These are phyloP conservation scores for Leptinotarsa haldemani DNA, from an alignment of 2,888 invertebrate species.

Conservation along the genomic window DNA sequence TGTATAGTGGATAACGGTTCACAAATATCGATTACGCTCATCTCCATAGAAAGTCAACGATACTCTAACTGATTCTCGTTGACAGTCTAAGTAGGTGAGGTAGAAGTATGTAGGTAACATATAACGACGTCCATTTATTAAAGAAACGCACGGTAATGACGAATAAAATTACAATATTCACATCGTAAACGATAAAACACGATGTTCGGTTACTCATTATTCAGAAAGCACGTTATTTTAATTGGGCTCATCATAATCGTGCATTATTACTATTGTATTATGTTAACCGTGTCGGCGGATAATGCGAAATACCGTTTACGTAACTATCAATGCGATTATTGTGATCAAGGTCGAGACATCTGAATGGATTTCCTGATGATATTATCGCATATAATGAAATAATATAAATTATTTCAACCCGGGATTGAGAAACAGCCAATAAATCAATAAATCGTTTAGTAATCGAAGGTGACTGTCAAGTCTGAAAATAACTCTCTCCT, in stretches of 20 bases:
- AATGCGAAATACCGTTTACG: conserved; percentile 19
- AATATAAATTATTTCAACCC: not conserved
- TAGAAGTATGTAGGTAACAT: conserved; percentile 16
- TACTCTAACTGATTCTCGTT: conserved; percentile 7
- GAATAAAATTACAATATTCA: conserved; percentile 18
- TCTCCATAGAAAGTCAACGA: not conserved
- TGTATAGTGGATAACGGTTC: no score
- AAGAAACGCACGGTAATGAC: conserved; percentile 3
- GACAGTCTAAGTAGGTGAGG: conserved; percentile 13
- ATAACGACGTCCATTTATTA: conserved; percentile 10
- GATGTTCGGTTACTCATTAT: conserved; percentile 10
- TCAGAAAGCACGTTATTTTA: conserved; percentile 20
- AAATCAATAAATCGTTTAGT: not conserved
- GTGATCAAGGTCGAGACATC: conserved; percentile 12
- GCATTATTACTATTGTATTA: conserved; percentile 18
- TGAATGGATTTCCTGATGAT: conserved; percentile 10
- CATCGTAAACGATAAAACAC: conserved; percentile 19
- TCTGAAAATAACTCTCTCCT: no score
- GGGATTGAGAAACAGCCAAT: not conserved
- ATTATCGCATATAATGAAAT: not conserved
- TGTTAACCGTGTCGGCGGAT: conserved; percentile 18
- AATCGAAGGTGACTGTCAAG: not conserved
- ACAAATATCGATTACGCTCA: not conserved
- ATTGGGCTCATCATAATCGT: conserved; percentile 16
- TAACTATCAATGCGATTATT: conserved; percentile 9